phyloP scores from a whole-genome alignment of 2,888 invertebrate species.

The Aplocera efformata region DNA sequence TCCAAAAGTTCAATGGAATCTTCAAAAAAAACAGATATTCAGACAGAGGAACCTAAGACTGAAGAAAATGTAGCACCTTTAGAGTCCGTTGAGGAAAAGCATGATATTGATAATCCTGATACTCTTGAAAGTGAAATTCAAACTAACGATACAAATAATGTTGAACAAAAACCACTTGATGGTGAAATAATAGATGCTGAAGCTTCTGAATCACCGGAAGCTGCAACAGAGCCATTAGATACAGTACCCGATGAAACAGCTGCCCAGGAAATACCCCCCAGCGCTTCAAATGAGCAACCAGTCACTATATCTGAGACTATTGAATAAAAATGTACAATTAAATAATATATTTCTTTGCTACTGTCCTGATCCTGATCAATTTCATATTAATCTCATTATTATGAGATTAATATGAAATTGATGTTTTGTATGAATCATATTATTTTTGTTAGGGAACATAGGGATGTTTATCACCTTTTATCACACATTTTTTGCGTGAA shows the following conservation, averaged over 20 bases:
- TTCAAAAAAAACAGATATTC: background rate
- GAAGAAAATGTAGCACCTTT: background rate
- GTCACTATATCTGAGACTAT: too few relatives aligned
- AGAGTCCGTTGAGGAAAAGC: background rate
- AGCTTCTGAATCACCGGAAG: background rate
- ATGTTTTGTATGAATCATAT: too few relatives aligned
- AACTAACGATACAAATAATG: too few relatives aligned
- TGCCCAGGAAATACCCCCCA: background rate
- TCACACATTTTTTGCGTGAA: too few relatives aligned
- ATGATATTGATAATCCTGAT: background rate
- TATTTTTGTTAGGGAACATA: too few relatives aligned
- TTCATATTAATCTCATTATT: too few relatives aligned
- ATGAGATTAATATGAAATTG: too few relatives aligned
- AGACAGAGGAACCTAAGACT: background rate
- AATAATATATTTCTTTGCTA: too few relatives aligned
- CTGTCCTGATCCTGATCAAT: too few relatives aligned
- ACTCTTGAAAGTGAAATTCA: background rate
- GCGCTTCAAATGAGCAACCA: too few relatives aligned
- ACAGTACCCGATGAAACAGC: background rate
- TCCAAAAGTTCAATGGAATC: conserved; percentile 4
- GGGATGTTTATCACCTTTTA: too few relatives aligned
- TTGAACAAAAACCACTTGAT: background rate
- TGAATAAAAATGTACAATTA: background rate
- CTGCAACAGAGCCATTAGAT: background rate
- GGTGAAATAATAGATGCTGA: background rate